phyloP scores from a whole-genome alignment of 2,113 vertebrate species.

The Nothobranchius kuhntae region DNA sequence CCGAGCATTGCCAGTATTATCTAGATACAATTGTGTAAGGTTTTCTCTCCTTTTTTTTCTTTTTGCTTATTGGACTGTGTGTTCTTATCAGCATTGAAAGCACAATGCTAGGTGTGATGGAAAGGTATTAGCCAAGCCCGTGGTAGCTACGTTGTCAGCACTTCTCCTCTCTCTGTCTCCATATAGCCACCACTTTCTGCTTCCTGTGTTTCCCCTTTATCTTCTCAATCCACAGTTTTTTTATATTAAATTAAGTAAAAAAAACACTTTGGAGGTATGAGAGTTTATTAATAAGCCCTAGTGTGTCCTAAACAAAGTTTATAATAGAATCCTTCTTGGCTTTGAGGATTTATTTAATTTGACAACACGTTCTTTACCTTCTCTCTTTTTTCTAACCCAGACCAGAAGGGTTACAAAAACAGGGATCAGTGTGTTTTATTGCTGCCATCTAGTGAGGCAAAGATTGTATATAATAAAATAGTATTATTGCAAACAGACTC shows the following conservation, averaged over 20 bases:
- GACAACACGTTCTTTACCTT: no score
- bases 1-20: slow-evolving; percentile 59
- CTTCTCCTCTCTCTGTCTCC: slow-evolving; percentile 60
- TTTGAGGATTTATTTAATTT: no score
- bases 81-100: slow-evolving; percentile 76
- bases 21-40: slow-evolving; percentile 73
- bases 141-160: slow-evolving; percentile 74
- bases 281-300: slow-evolving; percentile 7
- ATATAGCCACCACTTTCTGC: slow-evolving; percentile 49
- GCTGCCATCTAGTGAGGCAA: slow-evolving; percentile 42
- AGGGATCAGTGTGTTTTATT: slow-evolving; percentile 54
- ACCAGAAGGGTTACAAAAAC: slow-evolving; percentile 3
- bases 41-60: slow-evolving; percentile 44
- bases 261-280: background rate
- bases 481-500: slow-evolving; percentile 23
- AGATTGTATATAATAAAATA: slow-evolving; percentile 65
- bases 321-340: no score
- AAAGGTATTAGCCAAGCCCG: slow-evolving; percentile 74
- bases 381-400: background rate
- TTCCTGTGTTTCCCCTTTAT: slow-evolving; percentile 25
- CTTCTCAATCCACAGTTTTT: slow-evolving; percentile 5
- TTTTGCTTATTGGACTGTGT: slow-evolving; percentile 77
- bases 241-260: slow-evolving; percentile 22
- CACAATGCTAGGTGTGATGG: slow-evolving; percentile 77
- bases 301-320: background rate